phyloP scores from a whole-genome alignment of 1,140 invertebrate genomes.

The Drosophila azteca region DNA sequence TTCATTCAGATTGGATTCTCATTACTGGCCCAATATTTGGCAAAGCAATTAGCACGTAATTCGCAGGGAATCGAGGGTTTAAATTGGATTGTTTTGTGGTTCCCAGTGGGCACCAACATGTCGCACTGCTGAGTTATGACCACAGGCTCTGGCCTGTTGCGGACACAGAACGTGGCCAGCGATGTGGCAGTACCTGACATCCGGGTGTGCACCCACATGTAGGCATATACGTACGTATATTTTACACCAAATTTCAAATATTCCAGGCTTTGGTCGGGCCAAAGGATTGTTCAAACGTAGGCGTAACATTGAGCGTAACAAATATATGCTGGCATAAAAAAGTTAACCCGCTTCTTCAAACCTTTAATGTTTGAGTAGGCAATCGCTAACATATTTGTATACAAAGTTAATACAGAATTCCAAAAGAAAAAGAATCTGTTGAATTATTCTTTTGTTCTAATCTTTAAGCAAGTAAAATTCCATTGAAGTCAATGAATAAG shows the following conservation, averaged over 20 bases:
- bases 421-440: no score
- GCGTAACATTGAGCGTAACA: no score
- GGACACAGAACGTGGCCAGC: no score
- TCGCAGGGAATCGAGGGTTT: constrained; percentile 25
- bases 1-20: constrained; percentile 23
- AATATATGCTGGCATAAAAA: no score
- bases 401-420: no score
- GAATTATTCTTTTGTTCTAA: no score
- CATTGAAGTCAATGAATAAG: no score
- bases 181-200: constrained; percentile 20
- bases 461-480: no score
- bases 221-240: constrained; percentile 31
- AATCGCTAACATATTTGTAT: no score
- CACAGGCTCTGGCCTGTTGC: constrained; percentile 14
- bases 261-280: not conserved
- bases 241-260: constrained; percentile 11
- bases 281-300: no score
- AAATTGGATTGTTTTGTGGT: constrained; percentile 58
- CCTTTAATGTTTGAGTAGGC: no score
- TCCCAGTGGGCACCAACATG: constrained; percentile 43
- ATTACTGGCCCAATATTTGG: constrained; percentile 32
- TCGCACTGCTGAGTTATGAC: constrained; percentile 47
- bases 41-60: constrained; percentile 47
- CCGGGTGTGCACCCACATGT: not conserved
- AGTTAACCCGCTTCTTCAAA: no score